These are phyloP conservation scores for Mormoops blainvillei DNA, from an alignment of 2,113 vertebrate species.

Conservation along the genomic window DNA sequence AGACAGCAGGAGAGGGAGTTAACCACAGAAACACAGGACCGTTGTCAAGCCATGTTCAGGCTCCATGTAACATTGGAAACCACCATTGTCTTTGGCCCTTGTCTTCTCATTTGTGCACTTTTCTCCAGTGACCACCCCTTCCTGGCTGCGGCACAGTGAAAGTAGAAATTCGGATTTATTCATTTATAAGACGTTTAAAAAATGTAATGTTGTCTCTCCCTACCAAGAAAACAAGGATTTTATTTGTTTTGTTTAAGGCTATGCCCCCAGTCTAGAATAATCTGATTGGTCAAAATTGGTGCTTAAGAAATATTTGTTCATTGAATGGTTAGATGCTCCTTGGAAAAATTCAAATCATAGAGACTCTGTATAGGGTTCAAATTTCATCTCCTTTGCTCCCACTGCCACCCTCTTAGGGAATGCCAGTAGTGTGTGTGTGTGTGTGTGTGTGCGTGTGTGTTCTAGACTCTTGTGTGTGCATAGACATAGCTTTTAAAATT, in stretches of 20 bases:
- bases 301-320: neutral
- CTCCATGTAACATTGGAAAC: neutral
- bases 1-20: neutral
- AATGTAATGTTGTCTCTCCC: neutral
- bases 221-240: neutral
- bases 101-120: neutral
- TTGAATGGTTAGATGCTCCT: neutral
- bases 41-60: neutral
- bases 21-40: neutral
- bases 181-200: neutral
- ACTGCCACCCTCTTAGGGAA: neutral
- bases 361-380: neutral
- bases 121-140: neutral
- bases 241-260: neutral
- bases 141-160: neutral
- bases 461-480: neutral
- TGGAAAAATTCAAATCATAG: neutral
- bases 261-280: neutral
- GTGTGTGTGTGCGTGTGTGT: neutral
- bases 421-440: neutral
- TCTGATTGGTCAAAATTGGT: neutral
- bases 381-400: neutral
- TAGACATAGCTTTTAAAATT: neutral
- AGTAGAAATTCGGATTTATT: neutral
- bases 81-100: neutral